A percentile compares a stretch with the other conserved stretches of the same genome.
These are phyloP conservation scores for Trinorchestia longiramus DNA, from an alignment of 1,140 invertebrate species.

Conservation along the genomic window DNA sequence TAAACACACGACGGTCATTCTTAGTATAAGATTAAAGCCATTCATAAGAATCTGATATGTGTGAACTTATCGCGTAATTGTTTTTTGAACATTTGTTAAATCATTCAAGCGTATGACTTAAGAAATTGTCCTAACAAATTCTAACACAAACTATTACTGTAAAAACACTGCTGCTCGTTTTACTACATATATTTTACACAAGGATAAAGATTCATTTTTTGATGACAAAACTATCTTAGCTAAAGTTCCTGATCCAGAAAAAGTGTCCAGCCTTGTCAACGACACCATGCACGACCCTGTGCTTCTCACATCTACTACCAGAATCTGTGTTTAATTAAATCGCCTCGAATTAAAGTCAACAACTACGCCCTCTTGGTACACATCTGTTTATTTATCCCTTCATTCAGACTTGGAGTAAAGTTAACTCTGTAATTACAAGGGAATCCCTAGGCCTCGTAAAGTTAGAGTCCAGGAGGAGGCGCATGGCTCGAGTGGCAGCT, in stretches of 20 bases:
- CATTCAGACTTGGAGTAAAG: slow-evolving; percentile 33
- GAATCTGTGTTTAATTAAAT: not conserved
- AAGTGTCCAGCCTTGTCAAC: not conserved
- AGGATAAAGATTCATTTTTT: not conserved
- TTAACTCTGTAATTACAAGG: not conserved
- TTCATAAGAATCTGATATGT: too few species aligned
- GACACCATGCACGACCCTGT: not conserved
- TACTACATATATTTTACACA: too few species aligned
- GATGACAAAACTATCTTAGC: not conserved
- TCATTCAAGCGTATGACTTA: too few species aligned
- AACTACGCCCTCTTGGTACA: not conserved
- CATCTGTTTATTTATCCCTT: not conserved
- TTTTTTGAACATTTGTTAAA: too few species aligned
- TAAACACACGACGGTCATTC: too few species aligned
- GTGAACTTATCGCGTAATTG: too few species aligned
- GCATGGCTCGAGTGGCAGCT: not conserved
- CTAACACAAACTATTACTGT: too few species aligned
- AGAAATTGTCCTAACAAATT: too few species aligned
- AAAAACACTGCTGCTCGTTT: too few species aligned
- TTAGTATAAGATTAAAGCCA: too few species aligned
- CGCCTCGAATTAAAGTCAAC: not conserved
- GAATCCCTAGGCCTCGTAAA: slow-evolving; percentile 19
- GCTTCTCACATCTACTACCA: not conserved
- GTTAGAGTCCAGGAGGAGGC: slow-evolving; percentile 5
- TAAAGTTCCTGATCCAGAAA: not conserved